Evolutionary conservation across 1,140 invertebrate genomes (phyloP), one percentile per base, ranked within the genome.

Genomic region (Uloborus diversus): DNA sequence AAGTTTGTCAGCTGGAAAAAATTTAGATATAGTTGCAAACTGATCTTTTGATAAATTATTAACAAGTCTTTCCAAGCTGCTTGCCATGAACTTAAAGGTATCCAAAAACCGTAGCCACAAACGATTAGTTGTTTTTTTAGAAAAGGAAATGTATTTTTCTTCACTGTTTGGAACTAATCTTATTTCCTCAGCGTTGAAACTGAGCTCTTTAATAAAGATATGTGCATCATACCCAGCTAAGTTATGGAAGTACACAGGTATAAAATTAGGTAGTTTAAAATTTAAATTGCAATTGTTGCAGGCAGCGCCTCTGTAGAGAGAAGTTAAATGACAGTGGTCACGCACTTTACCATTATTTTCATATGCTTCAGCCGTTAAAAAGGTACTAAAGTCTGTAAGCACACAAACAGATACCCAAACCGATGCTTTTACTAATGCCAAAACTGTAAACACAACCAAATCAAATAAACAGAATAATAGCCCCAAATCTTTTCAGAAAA

Each of bases 171-270:
- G 56, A 59, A 59, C 30, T 7, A 59, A 9, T 14, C 3, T 7
- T 4, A 59, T 59, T 23, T 23, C 23, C 20, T 59, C 13, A n/a
- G 13, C 25, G 17, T 59, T 28, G n/a, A 9, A 30, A 59, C 56
- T 20, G 3, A 59, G 20, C n/a, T 59, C 56, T 28, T 59, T 59
- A 28, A 59, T 59, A 59, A 59, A 59, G 17, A 59, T 59, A 59
- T 59, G 56, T 4, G 56, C 4, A 59, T 59, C 56, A 59, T 59
- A n/a, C n/a, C n/a, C n/a, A n/a, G n/a, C n/a, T n/a, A n/a, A n/a
- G n/a, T n/a, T n/a, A n/a, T n/a, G n/a, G n/a, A n/a, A n/a, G n/a
- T n/a, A n/a, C n/a, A n/a, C n/a, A n/a, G n/a, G n/a, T n/a, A n/a
- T n/a, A n/a, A n/a, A n/a, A n/a, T n/a, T n/a, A n/a, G n/a, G n/a